phyloP scores from a whole-genome alignment of 2,797 vertebrate species.

The Macropus fuliginosus region DNA sequence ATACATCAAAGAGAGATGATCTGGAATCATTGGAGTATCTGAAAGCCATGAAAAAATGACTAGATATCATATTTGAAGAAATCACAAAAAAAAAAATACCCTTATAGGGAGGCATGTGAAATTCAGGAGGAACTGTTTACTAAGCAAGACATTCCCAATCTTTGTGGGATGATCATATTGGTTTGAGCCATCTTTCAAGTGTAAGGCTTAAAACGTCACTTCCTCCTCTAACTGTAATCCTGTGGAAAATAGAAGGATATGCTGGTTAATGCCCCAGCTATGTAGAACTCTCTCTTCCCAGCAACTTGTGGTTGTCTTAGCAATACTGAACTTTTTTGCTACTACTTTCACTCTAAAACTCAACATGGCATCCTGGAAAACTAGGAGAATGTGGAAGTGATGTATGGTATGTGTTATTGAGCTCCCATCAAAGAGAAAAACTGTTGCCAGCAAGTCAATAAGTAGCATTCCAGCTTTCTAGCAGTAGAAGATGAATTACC shows the following conservation, averaged over 20 bases:
- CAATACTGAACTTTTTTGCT: constrained; percentile 3
- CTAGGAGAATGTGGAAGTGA: constrained; percentile 1
- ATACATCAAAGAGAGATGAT: no score
- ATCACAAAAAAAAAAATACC: no score
- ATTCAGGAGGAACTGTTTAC: constrained; percentile 9
- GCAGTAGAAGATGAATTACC: constrained; percentile 18
- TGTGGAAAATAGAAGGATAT: constrained; percentile 51
- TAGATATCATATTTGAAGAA: no score
- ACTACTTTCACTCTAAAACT: neutral
- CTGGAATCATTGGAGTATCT: no score
- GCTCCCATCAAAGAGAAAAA: constrained; percentile 59
- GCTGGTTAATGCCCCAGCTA: constrained; percentile 54
- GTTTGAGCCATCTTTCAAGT: constrained; percentile 47
- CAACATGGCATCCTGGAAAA: neutral
- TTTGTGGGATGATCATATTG: constrained; percentile 18
- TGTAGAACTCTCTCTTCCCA: constrained; percentile 49
- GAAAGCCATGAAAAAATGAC: no score
- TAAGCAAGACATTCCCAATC: constrained; percentile 24
- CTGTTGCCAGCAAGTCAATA: constrained; percentile 18
- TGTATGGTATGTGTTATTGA: constrained; percentile 12
- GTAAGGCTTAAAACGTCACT: constrained; percentile 64
- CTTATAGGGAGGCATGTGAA: neutral
- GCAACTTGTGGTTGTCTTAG: constrained; percentile 27
- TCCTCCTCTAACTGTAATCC: constrained; percentile 46
- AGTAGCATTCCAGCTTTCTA: constrained; percentile 50